These are phyloP conservation scores for Enteromius viviparus DNA, from an alignment of 2,797 vertebrate genomes.

Conservation along the genomic window DNA sequence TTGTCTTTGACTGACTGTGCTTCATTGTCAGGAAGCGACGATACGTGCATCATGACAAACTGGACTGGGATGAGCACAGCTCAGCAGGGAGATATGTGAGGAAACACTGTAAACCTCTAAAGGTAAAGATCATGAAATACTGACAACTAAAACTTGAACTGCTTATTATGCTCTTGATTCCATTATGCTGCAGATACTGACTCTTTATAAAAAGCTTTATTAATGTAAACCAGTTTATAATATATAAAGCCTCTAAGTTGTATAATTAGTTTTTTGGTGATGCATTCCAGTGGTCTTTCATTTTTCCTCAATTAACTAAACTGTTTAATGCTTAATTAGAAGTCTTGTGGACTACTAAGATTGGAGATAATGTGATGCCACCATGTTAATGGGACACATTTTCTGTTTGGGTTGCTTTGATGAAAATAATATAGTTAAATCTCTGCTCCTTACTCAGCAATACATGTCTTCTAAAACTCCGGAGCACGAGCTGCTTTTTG, in stretches of 20 bases:
- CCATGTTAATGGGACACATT: background rate
- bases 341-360: background rate
- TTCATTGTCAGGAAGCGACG: constrained; percentile 78
- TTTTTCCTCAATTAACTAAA: background rate
- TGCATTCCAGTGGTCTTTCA: constrained; percentile 8
- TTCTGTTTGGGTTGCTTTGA: background rate
- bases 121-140: constrained; percentile 72
- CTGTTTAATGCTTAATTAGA: background rate
- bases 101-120: constrained; percentile 85
- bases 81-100: constrained; percentile 82
- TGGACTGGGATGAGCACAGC: constrained; percentile 86
- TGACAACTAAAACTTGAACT: background rate
- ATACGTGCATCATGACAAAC: constrained; percentile 79
- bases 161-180: background rate
- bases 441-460: constrained; percentile 66
- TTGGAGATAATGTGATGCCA: constrained; percentile 13
- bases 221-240: background rate
- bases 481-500: constrained; percentile 82
- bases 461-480: constrained; percentile 76
- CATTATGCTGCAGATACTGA: background rate
- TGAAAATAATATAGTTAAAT: background rate
- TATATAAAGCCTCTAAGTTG: background rate
- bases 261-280: background rate
- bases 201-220: background rate
- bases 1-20: background rate